Conservation (phyloP, 2,113 vertebrate species). For the Ceyx margarethae region DNA sequence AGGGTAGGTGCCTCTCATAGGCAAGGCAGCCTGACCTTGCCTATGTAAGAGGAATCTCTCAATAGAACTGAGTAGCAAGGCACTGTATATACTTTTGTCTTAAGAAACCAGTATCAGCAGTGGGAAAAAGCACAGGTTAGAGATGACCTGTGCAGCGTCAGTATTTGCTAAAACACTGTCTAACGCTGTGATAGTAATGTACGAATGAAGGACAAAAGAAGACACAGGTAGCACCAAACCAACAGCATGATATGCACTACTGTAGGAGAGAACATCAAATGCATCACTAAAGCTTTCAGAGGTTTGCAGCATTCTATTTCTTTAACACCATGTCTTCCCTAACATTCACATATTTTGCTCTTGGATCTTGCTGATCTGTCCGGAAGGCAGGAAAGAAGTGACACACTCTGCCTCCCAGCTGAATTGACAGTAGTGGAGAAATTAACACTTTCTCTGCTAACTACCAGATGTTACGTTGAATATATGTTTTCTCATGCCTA, state of each 20-base stretch:
- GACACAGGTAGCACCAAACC: background rate
- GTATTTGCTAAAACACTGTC: background rate
- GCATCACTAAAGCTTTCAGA: background rate
- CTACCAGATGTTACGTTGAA: background rate
- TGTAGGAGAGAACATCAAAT: background rate
- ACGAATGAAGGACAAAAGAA: background rate
- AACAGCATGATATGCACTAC: background rate
- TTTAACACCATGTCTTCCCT: background rate
- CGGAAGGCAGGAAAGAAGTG: background rate
- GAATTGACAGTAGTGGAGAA: background rate
- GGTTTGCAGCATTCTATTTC: background rate
- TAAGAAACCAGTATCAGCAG: background rate
- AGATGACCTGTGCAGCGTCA: background rate
- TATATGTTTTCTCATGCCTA: background rate
- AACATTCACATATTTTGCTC: background rate
- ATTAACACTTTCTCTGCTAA: background rate
- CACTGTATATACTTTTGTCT: background rate
- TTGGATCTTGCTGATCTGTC: background rate
- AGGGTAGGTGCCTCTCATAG: background rate
- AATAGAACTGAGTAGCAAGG: background rate
- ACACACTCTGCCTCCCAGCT: accelerated
- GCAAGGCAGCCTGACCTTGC: background rate
- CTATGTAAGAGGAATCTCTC: background rate
- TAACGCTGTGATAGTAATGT: background rate
- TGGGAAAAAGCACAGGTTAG: background rate